Evolutionary conservation across 2,888 invertebrate species (phyloP).

Genomic region (Iphiclides podalirius): DNA sequence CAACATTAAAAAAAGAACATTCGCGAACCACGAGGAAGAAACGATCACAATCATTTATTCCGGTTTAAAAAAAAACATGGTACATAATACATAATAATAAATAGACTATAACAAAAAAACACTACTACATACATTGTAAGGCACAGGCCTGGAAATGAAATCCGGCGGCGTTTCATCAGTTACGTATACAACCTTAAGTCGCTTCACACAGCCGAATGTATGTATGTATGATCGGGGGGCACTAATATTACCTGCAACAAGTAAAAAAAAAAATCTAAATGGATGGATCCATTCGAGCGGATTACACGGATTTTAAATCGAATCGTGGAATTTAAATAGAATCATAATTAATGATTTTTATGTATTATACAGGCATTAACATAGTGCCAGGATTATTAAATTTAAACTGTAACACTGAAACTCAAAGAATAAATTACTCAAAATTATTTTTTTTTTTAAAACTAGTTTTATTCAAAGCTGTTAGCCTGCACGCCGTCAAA

Average conservation of each 20-base stretch:
- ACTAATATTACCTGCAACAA: slow-evolving; percentile 22
- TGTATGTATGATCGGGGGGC: slow-evolving; percentile 9
- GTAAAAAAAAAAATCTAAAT: background rate
- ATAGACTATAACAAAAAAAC: slow-evolving; percentile 18
- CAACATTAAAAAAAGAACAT: slow-evolving; percentile 8
- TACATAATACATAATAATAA: slow-evolving; percentile 25
- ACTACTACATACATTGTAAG: slow-evolving; percentile 41
- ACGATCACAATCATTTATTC: slow-evolving; percentile 6
- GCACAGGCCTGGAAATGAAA: slow-evolving; percentile 35
- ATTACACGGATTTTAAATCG: too few relatives aligned
- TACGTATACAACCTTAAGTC: slow-evolving; percentile 20
- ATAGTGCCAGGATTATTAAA: too few relatives aligned
- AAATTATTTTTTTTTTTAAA: too few relatives aligned
- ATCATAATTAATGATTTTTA: too few relatives aligned
- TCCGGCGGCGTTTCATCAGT: background rate
- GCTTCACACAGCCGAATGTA: slow-evolving; percentile 18
- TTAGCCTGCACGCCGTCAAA: too few relatives aligned
- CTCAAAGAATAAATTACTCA: too few relatives aligned
- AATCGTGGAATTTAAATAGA: too few relatives aligned
- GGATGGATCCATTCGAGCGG: too few relatives aligned
- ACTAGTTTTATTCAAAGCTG: too few relatives aligned
- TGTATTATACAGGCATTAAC: too few relatives aligned
- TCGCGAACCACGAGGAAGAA: slow-evolving; percentile 10
- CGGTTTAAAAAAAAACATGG: slow-evolving; percentile 5
- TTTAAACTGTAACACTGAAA: too few relatives aligned